phyloP scores from a whole-genome alignment of 2,113 vertebrate genomes.

The Tragulus kanchil region DNA sequence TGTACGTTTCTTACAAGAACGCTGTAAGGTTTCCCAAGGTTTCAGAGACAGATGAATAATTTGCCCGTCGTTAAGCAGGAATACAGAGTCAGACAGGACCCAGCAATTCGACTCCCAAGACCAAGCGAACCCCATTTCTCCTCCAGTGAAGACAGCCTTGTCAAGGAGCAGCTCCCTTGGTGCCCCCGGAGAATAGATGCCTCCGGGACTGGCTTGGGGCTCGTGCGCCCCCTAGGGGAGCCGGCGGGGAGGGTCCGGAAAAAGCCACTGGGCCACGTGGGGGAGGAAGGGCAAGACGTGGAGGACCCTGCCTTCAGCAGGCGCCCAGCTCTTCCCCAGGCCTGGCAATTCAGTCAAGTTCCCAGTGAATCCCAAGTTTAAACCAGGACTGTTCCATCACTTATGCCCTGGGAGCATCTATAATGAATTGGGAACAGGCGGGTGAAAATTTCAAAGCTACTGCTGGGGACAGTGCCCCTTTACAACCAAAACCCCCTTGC shows the following conservation, averaged over 20 bases:
- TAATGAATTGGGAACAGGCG: not conserved
- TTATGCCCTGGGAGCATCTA: no score
- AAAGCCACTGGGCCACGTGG: rapidly evolving
- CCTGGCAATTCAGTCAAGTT: not conserved
- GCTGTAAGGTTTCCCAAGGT: not conserved
- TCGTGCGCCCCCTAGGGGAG: constrained; percentile 20
- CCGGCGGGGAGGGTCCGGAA: rapidly evolving
- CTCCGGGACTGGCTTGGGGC: not conserved
- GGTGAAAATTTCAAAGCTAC: not conserved
- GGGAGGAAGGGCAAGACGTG: not conserved
- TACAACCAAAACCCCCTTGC: not conserved
- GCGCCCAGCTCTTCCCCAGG: rapidly evolving
- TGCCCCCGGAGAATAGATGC: no score
- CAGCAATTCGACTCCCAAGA: not conserved
- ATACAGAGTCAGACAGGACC: not conserved
- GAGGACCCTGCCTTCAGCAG: not conserved
- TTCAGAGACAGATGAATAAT: not conserved
- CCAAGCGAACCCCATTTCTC: not conserved
- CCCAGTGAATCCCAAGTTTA: not conserved
- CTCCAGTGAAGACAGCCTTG: rapidly evolving
- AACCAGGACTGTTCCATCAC: not conserved
- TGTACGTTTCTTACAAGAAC: not conserved
- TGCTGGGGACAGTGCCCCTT: not conserved
- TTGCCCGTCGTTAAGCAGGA: not conserved
- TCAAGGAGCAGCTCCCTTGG: rapidly evolving